Evolutionary conservation across 2,797 vertebrate species (phyloP), one percentile per base, ranked within the genome.

Genomic region (Crypturellus tataupa): DNA sequence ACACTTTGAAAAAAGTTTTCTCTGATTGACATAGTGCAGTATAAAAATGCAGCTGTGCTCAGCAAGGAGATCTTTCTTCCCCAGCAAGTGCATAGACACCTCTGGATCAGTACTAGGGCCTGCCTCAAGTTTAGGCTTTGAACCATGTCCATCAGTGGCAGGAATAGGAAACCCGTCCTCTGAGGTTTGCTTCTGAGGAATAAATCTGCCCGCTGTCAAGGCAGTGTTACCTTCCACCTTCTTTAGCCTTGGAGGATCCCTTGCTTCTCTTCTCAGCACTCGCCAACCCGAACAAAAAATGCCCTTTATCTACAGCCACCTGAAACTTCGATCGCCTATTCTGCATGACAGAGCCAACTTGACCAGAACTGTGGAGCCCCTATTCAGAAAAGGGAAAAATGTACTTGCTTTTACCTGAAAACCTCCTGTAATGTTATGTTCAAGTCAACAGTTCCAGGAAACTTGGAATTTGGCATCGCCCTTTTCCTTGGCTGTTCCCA

Each of bases 381-480:
- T 31, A 72, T 19, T 85, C 33, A 39, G 21, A 21, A 79, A 59
- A 78, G 23, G 23, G 82, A 85, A 91, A 6, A 5, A 84, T 2
- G 59, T 33, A 47, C 63, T 33, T 77, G 73, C 11, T 86, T 88
- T 83, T 14, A 69, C 76, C 59, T 53, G 46, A 78, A 96, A 33
- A 8, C 17, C 40, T 0, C 0, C 16, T 27, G 31, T 4, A 65
- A 25, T 1, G 0, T 27, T 16, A 51, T 3, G 6, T 1, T 68
- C 20, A 68, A 58, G 58, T 53, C 46, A 31, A 23, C 76, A 76
- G 55, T 72, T 35, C 70, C 63, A 87, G 11, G 33, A 58, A 78
- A 76, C 29, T 1, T 3, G 3, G 44, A 73, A 80, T 70, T 82
- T 42, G 59, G 12, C 3, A 0, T 31, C 44, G 60, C 2, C 10